Evolutionary conservation across 1,140 invertebrate species (phyloP).

Genomic region (Penaeus chinensis): DNA sequence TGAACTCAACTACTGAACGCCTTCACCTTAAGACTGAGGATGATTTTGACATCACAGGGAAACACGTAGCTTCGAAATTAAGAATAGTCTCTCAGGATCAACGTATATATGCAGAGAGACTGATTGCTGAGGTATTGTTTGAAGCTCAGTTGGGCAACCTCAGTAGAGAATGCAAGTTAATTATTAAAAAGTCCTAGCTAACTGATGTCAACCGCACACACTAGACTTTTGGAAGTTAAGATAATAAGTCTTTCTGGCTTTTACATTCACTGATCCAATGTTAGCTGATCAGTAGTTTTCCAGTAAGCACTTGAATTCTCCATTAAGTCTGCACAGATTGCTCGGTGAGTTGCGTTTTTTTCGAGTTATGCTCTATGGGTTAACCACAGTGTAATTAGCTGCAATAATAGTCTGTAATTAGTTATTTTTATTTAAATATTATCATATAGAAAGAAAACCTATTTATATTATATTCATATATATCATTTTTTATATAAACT

Average conservation of each 20-base stretch:
- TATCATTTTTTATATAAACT: too few relatives aligned
- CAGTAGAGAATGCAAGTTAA: slow-evolving; percentile 22
- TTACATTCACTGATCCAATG: too few relatives aligned
- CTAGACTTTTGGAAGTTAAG: not conserved
- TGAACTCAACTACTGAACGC: not conserved
- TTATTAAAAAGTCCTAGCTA: not conserved
- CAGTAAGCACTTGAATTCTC: too few relatives aligned
- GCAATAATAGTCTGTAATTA: too few relatives aligned
- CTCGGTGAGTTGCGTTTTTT: too few relatives aligned
- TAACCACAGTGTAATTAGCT: too few relatives aligned
- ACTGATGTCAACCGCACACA: not conserved
- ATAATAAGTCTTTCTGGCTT: not conserved
- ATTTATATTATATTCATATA: too few relatives aligned
- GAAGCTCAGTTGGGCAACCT: slow-evolving; percentile 14
- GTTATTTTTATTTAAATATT: too few relatives aligned
- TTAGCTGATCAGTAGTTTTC: too few relatives aligned
- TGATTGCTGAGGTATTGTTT: slow-evolving; percentile 22
- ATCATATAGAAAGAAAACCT: too few relatives aligned
- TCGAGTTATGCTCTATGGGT: too few relatives aligned
- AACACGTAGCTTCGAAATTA: slow-evolving; percentile 9
- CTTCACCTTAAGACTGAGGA: not conserved
- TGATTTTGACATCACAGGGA: slow-evolving; percentile 19
- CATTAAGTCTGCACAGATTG: too few relatives aligned
- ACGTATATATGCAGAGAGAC: slow-evolving; percentile 24
- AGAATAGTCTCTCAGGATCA: slow-evolving; percentile 7